These are phyloP conservation scores for Leptinotarsa defecta DNA, from an alignment of 1,140 invertebrate genomes.

Conservation along the genomic window DNA sequence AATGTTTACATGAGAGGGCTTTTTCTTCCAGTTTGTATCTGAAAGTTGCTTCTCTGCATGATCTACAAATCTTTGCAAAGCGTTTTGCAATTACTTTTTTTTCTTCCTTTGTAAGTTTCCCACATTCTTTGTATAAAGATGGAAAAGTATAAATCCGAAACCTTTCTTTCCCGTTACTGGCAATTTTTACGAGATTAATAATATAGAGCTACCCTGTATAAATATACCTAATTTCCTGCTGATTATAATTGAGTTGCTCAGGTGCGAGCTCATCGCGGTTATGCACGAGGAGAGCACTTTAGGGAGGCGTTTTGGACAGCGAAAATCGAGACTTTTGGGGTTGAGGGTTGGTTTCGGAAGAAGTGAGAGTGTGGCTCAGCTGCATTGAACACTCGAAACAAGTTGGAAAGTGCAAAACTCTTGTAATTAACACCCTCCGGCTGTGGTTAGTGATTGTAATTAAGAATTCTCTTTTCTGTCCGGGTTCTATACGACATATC, in stretches of 20 bases:
- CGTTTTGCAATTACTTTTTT: too few relatives aligned
- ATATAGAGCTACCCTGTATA: not conserved
- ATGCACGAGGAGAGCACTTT: not conserved
- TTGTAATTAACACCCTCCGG: not conserved
- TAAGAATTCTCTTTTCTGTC: slow-evolving; percentile 3
- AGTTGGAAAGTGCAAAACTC: slow-evolving; percentile 6
- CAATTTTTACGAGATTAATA: too few relatives aligned
- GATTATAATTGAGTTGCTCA: slow-evolving; percentile 8
- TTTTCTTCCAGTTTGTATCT: too few relatives aligned
- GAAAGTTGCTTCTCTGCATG: too few relatives aligned
- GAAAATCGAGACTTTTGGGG: slow-evolving; percentile 7
- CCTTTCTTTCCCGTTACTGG: too few relatives aligned
- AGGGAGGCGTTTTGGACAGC: slow-evolving; percentile 4
- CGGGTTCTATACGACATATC: not conserved
- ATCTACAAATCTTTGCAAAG: too few relatives aligned
- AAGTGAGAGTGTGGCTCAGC: slow-evolving; percentile 3
- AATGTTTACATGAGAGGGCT: too few relatives aligned
- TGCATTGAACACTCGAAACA: not conserved
- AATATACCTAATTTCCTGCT: not conserved
- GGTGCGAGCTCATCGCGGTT: slow-evolving; percentile 4
- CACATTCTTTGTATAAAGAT: too few relatives aligned
- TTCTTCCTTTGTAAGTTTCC: too few relatives aligned
- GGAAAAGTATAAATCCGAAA: too few relatives aligned
- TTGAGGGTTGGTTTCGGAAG: not conserved
- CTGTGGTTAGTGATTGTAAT: slow-evolving; percentile 1